phyloP scores from a whole-genome alignment of 2,113 vertebrate species.

The Albula glossodonta region DNA sequence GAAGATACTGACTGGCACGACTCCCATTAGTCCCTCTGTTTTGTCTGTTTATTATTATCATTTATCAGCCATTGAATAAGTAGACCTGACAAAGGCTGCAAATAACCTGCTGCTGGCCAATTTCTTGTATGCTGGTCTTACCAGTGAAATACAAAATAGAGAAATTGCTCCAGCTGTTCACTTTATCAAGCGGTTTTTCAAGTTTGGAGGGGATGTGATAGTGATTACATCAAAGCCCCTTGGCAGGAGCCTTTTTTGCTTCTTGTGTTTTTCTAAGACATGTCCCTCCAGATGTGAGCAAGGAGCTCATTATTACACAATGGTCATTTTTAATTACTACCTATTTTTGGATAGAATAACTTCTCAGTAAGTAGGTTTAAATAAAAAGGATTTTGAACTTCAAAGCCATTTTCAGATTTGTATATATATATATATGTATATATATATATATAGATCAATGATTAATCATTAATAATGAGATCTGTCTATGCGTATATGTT shows the following conservation, averaged over 20 bases:
- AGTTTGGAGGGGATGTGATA: conserved; percentile 33
- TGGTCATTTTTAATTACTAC: too few species aligned
- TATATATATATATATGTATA: background rate
- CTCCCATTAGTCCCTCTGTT: conserved; percentile 23
- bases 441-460: background rate
- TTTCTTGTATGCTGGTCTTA: conserved; percentile 36
- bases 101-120: conserved; percentile 40
- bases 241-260: conserved; percentile 34
- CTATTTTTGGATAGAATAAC: too few species aligned
- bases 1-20: conserved; percentile 14
- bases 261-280: conserved; percentile 35
- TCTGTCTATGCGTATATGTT: too few species aligned
- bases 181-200: conserved; percentile 29
- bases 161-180: conserved; percentile 38
- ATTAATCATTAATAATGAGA: background rate
- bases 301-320: background rate
- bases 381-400: background rate
- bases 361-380: background rate
- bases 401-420: background rate
- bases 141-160: conserved; percentile 41
- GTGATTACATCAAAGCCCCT: conserved; percentile 39
- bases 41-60: background rate
- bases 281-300: background rate
- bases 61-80: conserved; percentile 35
- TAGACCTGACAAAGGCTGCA: conserved; percentile 30